Percentiles rank a stretch among this genome's conserved stretches.
Evolutionary conservation across 1,140 invertebrate species (phyloP).

Genomic region (Drosophila sechellia): DNA sequence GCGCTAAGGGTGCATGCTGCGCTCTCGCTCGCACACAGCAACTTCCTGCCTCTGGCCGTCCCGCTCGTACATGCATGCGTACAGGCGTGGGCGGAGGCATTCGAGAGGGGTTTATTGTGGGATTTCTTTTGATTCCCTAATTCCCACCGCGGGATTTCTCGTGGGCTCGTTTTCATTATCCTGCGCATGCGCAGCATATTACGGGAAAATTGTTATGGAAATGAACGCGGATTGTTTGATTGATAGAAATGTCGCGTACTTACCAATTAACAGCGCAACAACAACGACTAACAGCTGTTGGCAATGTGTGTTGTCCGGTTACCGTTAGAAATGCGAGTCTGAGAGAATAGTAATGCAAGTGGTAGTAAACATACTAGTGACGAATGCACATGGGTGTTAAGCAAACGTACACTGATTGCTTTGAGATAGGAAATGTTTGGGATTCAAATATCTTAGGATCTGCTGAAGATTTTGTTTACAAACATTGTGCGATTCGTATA

Average conservation of each 20-base stretch:
- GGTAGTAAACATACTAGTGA: conserved; percentile 4
- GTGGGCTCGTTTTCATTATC: conserved; percentile 50
- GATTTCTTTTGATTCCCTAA: conserved; percentile 55
- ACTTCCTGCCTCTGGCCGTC: conserved; percentile 5
- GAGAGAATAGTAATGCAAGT: conserved; percentile 29
- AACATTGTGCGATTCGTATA: background rate
- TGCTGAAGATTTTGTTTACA: no score
- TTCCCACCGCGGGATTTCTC: conserved; percentile 62
- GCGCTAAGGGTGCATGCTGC: conserved; percentile 67
- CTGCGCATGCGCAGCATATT: conserved; percentile 68
- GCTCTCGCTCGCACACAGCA: conserved; percentile 23
- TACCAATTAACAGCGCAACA: conserved; percentile 15
- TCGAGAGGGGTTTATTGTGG: conserved; percentile 53
- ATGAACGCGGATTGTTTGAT: conserved; percentile 52
- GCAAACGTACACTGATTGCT: background rate
- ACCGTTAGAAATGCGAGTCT: conserved; percentile 31
- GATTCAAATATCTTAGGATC: background rate
- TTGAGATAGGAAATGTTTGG: background rate
- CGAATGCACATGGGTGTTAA: conserved; percentile 12
- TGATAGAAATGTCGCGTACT: conserved; percentile 42
- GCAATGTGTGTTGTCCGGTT: conserved; percentile 51
- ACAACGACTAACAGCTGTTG: conserved; percentile 58
- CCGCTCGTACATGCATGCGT: conserved; percentile 1
- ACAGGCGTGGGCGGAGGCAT: conserved; percentile 34
- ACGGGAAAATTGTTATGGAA: conserved; percentile 63